phyloP scores from a whole-genome alignment of 2,888 invertebrate genomes.

The Agrochola circellaris region DNA sequence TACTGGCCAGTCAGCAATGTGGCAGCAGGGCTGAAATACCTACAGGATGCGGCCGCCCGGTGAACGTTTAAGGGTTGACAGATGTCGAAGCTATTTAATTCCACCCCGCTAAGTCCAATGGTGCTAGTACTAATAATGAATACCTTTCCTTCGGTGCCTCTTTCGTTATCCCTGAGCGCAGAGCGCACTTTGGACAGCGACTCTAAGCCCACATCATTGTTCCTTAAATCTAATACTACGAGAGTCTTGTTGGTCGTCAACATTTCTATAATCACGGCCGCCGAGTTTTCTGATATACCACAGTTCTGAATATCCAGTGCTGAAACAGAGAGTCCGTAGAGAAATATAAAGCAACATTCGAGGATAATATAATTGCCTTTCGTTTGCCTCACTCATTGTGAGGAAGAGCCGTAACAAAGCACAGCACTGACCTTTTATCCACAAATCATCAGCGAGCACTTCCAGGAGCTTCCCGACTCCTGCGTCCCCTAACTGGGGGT shows the following conservation, averaged over 20 bases:
- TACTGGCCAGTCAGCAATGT: background rate
- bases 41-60: background rate
- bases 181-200: constrained; percentile 85
- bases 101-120: background rate
- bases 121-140: background rate
- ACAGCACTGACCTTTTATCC: constrained; percentile 92
- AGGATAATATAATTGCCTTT: background rate
- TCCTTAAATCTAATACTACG: constrained; percentile 92
- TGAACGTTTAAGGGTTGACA: background rate
- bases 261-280: constrained; percentile 90
- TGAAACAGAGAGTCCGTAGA: constrained; percentile 54
- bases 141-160: constrained; percentile 87
- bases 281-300: constrained; percentile 92
- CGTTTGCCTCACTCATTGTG: background rate
- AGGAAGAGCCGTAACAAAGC: background rate
- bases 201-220: constrained; percentile 90
- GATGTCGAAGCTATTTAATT: background rate
- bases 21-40: background rate
- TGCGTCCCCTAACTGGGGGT: constrained; percentile 92
- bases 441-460: constrained; percentile 94
- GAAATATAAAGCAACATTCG: background rate
- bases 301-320: constrained; percentile 95
- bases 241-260: constrained; percentile 92
- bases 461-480: constrained; percentile 92
- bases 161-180: constrained; percentile 85